Evolutionary conservation across 2,888 invertebrate genomes (phyloP).

Genomic region (Selenia dentaria): DNA sequence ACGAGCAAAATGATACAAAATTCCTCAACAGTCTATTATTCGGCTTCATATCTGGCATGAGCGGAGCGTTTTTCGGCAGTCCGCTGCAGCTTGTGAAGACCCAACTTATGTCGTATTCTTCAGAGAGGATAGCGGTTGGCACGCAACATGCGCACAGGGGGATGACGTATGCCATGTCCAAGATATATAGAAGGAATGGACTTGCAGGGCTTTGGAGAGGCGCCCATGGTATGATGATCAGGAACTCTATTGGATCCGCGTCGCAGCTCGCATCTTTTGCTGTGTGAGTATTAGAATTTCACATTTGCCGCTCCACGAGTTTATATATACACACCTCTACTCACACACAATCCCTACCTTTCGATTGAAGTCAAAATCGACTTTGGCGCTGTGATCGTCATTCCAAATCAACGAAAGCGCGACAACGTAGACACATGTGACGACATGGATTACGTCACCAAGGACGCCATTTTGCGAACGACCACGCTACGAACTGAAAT

Average conservation of each 20-base stretch:
- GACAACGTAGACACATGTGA: no score
- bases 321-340: no score
- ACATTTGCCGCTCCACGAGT: no score
- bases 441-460: no score
- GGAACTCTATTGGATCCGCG: slow-evolving; percentile 93
- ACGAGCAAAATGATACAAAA: slow-evolving; percentile 87
- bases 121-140: slow-evolving; percentile 93
- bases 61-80: slow-evolving; percentile 92
- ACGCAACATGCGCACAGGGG: slow-evolving; percentile 92
- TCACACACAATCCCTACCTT: no score
- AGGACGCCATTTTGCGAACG: no score
- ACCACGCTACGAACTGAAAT: no score
- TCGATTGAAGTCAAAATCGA: no score
- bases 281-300: slow-evolving; percentile 59
- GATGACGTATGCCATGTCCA: slow-evolving; percentile 86
- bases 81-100: slow-evolving; percentile 96
- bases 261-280: slow-evolving; percentile 93
- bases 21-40: slow-evolving; percentile 88
- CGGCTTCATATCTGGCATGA: slow-evolving; percentile 90
- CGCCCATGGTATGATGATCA: slow-evolving; percentile 89
- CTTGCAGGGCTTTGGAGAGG: slow-evolving; percentile 88
- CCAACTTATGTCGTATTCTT: slow-evolving; percentile 92
- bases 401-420: no score
- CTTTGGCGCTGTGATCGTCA: no score
- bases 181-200: slow-evolving; percentile 85